Base-by-base conservation (phyloP, 2,113 vertebrate species). In the Ahaetulla prasina region DNA sequence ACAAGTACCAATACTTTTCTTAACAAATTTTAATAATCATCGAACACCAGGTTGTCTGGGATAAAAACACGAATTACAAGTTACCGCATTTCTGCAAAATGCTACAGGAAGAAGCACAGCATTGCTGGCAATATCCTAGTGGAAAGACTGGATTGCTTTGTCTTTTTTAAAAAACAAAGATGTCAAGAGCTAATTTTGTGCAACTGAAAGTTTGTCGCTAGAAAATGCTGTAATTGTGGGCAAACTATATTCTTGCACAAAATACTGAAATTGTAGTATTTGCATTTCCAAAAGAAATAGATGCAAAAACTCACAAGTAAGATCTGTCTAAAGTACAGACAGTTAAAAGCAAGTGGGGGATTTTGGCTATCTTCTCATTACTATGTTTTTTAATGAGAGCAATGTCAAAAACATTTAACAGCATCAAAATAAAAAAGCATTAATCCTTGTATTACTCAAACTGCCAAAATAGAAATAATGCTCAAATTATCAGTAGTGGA, bases 11-110 rank as follows among this genome's bases (percentile, higher is more conserved):
- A 94, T 92, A 93, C 91, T 95, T 96, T 96, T 96, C 94, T 95
- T 97, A 97, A 95, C 93, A 95, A 96, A 95, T 91, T 96, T 97
- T 97, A 96, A 97, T 96, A 95, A 96, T 96, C 87, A 91, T 93
- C 93, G 89, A 96, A 96, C 95, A 96, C 80, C 89, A 84, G 90
- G 95, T 93, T 95, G 80, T 93, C 94, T 89, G 74, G 92, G 90
- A 95, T 96, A 97, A 96, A 96, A 97, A 96, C 86, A 91, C 89
- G 43, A 95, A 93, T 94, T 95, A 93, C 96, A 96, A 93, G 94
- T 94, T 92, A 94, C 35, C 45, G 94, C 54, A 92, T 93, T 95
- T 90, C 84, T 94, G 94, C 45, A 94, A 94, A 93, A 87, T 92
- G 91, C 91, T 87, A 92, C 91, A 88, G 53, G 91, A 95, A 90